phyloP scores from a whole-genome alignment of 2,888 invertebrate genomes.

The Sycophila texana region DNA sequence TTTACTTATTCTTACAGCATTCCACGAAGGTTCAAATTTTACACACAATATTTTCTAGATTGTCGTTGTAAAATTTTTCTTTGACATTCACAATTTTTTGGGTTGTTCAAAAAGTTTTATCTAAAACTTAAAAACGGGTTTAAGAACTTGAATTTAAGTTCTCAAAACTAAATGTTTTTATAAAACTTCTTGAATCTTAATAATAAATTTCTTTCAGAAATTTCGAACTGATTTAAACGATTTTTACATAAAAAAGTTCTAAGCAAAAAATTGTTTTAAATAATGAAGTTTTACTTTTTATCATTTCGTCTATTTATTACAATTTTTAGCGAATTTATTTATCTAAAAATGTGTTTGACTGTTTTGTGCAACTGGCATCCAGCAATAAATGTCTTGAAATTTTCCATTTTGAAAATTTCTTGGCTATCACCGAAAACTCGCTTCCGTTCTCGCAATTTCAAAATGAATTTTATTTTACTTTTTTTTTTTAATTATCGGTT shows the following conservation, averaged over 20 bases:
- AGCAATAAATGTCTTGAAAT: conserved; percentile 32
- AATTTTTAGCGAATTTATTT: conserved; percentile 2
- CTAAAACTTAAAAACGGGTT: background rate
- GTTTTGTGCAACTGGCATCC: background rate
- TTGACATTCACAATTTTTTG: conserved; percentile 1
- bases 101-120: conserved; percentile 18
- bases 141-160: background rate
- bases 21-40: conserved; percentile 24
- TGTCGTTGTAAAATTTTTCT: conserved; percentile 23
- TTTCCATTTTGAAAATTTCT: conserved; percentile 52
- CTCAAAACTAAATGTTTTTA: conserved; percentile 18
- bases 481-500: conserved; percentile 27
- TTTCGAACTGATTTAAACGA: background rate
- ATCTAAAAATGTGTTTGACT: conserved; percentile 3
- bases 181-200: conserved; percentile 11
- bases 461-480: conserved; percentile 6
- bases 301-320: background rate
- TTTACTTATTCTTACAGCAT: background rate
- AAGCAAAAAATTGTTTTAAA: background rate
- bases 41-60: background rate
- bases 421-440: conserved; percentile 28
- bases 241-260: background rate
- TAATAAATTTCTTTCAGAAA: conserved; percentile 12
- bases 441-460: background rate
- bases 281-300: background rate